A percentile compares a stretch with the other conserved stretches of the same genome.
These are phyloP conservation scores for Galagoides demidoff DNA, from an alignment of 2,797 vertebrate species.

Conservation along the genomic window DNA sequence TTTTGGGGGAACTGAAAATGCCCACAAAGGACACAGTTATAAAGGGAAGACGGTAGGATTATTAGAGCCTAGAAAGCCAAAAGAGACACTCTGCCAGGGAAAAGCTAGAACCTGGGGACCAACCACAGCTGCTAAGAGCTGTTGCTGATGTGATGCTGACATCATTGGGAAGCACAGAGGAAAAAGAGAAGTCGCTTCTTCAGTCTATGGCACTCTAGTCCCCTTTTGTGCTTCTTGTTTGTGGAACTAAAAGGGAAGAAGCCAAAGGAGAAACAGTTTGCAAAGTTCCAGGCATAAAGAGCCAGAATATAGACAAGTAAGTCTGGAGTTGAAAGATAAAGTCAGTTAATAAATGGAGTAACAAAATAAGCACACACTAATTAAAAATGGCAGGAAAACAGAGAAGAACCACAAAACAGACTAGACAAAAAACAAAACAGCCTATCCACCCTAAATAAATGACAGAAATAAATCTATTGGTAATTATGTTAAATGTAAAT, in stretches of 20 bases:
- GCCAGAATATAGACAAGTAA: neutral
- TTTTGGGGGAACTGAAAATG: neutral
- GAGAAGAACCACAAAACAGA: neutral
- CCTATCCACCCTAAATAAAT: neutral
- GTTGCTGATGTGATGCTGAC: neutral
- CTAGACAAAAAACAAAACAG: neutral
- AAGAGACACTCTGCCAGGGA: neutral
- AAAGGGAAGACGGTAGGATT: neutral
- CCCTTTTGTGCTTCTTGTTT: neutral
- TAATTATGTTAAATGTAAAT: neutral
- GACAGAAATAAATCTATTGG: neutral
- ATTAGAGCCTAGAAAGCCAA: neutral
- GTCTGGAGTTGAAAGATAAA: neutral
- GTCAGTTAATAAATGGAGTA: neutral
- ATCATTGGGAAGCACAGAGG: neutral
- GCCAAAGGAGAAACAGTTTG: conserved; percentile 17
- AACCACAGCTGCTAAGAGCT: neutral
- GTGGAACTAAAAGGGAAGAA: neutral
- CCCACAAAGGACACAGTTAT: neutral
- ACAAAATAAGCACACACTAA: neutral
- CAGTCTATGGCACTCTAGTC: neutral
- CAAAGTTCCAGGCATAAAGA: neutral
- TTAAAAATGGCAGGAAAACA: neutral
- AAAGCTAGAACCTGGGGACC: neutral
- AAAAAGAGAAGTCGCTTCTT: neutral